Evolutionary conservation across 2,888 invertebrate species (phyloP).

Genomic region (Stenodera caucasica): DNA sequence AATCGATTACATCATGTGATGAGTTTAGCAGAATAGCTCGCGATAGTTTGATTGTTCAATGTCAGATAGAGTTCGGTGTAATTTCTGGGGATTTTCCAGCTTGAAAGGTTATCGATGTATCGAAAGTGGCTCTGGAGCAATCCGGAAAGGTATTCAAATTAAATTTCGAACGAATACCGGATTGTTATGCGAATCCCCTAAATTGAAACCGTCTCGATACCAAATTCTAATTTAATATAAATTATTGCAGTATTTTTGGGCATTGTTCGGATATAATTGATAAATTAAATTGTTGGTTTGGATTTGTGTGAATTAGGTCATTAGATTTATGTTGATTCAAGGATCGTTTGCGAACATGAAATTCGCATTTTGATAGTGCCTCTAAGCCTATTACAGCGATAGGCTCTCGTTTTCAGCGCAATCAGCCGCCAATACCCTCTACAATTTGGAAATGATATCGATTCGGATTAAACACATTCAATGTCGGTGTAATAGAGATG

Average conservation of each 20-base stretch:
- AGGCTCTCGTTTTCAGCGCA: constrained; percentile 5
- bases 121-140: constrained; percentile 12
- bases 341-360: constrained; percentile 20
- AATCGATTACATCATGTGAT: neutral
- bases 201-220: neutral
- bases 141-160: constrained; percentile 23
- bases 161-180: constrained; percentile 17
- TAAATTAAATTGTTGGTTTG: neutral
- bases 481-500: constrained; percentile 24
- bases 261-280: neutral
- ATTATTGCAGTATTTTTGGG: too few relatives aligned
- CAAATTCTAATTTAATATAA: neutral
- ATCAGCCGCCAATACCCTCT: neutral
- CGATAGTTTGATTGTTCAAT: too few relatives aligned
- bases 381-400: constrained; percentile 27
- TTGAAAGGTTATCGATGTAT: constrained; percentile 23
- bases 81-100: neutral
- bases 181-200: neutral
- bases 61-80: neutral
- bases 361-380: constrained; percentile 24
- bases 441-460: constrained; percentile 19
- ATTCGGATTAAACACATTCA: constrained; percentile 45
- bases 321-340: constrained; percentile 23
- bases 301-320: constrained; percentile 17
- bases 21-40: too few relatives aligned